Conservation (phyloP, 2,113 vertebrate species). For the Pituophis catenifer region DNA sequence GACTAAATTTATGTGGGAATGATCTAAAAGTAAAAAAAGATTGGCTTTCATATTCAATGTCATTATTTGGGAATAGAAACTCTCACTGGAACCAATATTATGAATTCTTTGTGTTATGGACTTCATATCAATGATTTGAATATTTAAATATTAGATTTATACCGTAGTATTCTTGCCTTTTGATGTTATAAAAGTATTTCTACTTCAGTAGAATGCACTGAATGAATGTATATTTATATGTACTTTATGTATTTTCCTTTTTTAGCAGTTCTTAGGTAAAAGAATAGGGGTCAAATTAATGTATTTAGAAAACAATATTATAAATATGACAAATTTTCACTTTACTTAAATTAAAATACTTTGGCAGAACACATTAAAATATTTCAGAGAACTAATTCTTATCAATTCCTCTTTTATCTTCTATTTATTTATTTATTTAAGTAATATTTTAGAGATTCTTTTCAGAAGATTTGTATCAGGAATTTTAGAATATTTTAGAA, state of each 20-base stretch:
- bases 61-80: neutral
- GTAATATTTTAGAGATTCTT: neutral
- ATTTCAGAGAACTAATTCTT: constrained; percentile 13
- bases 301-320: constrained; percentile 25
- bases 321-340: constrained; percentile 10
- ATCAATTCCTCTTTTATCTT: neutral
- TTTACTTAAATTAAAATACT: neutral
- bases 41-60: constrained; percentile 16
- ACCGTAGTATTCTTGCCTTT: constrained; percentile 49
- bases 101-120: neutral
- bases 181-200: constrained; percentile 23
- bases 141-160: constrained; percentile 49
- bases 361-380: constrained; percentile 12
- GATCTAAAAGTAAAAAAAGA: constrained; percentile 46
- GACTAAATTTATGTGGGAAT: constrained; percentile 58
- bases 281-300: constrained; percentile 11
- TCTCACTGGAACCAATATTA: neutral
- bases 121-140: constrained; percentile 52
- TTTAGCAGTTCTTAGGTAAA: neutral
- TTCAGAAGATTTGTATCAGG: neutral
- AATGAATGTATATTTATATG: constrained; percentile 11
- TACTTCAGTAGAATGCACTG: neutral
- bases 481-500: neutral
- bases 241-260: constrained; percentile 25
- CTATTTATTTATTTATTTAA: neutral